Conservation (phyloP, 2,113 vertebrate species). For the Ifrita kowaldi region DNA sequence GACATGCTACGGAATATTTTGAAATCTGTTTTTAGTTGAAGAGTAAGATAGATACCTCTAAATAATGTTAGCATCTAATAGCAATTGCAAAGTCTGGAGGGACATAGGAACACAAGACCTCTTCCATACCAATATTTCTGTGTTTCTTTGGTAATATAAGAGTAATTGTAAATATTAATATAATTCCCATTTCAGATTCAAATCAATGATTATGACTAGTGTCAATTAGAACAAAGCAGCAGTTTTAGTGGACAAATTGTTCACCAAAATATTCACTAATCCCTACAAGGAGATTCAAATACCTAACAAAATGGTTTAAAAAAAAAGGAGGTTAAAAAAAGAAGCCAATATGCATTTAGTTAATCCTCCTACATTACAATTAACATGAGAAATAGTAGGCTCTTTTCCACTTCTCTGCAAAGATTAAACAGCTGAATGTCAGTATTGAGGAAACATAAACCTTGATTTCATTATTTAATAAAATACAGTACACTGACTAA, state of each 20-base stretch:
- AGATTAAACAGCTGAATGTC: slow-evolving; percentile 23
- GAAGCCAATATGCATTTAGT: background rate
- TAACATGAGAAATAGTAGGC: slow-evolving; percentile 3
- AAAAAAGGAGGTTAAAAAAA: background rate
- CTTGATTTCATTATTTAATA: slow-evolving; percentile 15
- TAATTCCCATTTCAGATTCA: background rate
- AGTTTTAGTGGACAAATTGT: background rate
- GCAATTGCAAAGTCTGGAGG: background rate
- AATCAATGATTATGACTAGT: background rate
- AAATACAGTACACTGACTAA: background rate
- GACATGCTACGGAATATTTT: background rate
- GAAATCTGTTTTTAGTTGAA: background rate
- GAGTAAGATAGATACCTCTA: background rate
- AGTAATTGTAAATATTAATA: background rate
- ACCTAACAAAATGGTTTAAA: background rate
- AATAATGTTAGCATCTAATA: background rate
- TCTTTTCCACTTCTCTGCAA: background rate
- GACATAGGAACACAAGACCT: background rate
- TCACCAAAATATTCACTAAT: background rate
- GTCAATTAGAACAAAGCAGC: background rate
- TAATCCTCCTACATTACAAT: slow-evolving; percentile 11
- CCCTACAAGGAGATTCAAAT: background rate
- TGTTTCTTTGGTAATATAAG: background rate
- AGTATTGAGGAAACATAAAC: background rate
- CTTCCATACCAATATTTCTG: background rate